Percentiles rank a stretch among this genome's conserved stretches.
Evolutionary conservation across 1,140 invertebrate species (phyloP).

Genomic region (Telenomus remus): DNA sequence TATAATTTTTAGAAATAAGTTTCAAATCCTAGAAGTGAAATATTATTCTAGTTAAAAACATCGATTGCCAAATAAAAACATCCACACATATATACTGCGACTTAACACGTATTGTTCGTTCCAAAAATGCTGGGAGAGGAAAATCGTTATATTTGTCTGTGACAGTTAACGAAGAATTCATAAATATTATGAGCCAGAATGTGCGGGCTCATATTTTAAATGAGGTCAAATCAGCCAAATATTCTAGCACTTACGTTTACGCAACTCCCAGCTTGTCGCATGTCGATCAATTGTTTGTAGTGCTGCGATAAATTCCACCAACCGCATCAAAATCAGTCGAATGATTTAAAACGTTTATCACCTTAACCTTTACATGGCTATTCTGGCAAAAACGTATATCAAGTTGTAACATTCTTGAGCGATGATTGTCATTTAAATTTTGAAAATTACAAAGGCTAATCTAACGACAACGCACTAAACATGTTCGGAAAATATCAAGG

Average conservation of each 20-base stretch:
- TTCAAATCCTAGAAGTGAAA: too few relatives aligned
- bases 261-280: constrained; percentile 24
- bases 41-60: too few relatives aligned
- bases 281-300: constrained; percentile 24
- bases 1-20: too few relatives aligned
- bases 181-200: constrained; percentile 8
- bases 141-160: too few relatives aligned
- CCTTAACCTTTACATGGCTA: too few relatives aligned
- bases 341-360: constrained; percentile 20
- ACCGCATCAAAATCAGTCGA: constrained; percentile 14
- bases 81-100: too few relatives aligned
- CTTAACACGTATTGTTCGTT: constrained; percentile 63
- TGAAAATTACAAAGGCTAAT: constrained; percentile 47
- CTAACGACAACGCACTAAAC: constrained; percentile 65
- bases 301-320: constrained; percentile 24
- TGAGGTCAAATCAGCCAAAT: not conserved
- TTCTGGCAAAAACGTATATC: too few relatives aligned
- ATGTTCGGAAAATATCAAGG: constrained; percentile 63
- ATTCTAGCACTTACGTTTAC: constrained; percentile 22
- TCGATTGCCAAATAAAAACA: too few relatives aligned
- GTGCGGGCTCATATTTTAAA: constrained; percentile 18
- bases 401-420: constrained; percentile 1
- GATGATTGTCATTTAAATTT: constrained; percentile 4
- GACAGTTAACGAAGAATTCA: too few relatives aligned
- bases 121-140: constrained; percentile 58